Evolutionary conservation across 2,113 vertebrate species (phyloP).

Genomic region (Vidua macroura): DNA sequence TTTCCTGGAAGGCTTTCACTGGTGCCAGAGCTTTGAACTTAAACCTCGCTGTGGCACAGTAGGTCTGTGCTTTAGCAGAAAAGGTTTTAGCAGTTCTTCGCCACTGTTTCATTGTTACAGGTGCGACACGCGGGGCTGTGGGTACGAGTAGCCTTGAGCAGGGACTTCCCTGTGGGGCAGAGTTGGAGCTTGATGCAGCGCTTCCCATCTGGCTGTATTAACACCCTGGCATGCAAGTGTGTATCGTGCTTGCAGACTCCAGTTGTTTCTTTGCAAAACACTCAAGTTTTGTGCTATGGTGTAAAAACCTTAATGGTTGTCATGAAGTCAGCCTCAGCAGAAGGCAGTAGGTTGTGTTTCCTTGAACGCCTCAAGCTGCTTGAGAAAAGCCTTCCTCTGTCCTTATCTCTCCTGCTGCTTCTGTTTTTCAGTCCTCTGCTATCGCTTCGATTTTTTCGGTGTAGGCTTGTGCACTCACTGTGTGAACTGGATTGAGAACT

Average conservation of each 20-base stretch:
- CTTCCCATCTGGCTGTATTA: background rate
- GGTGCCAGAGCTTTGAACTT: background rate
- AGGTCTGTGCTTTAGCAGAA: background rate
- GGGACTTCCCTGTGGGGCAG: background rate
- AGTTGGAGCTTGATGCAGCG: background rate
- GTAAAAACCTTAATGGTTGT: background rate
- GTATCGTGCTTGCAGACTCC: background rate
- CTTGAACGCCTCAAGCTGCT: background rate
- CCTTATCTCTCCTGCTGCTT: background rate
- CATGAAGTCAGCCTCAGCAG: background rate
- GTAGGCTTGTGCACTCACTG: background rate
- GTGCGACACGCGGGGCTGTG: fast-evolving
- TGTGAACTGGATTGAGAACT: background rate
- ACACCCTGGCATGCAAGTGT: fast-evolving
- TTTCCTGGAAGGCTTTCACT: fast-evolving
- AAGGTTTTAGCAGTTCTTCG: fast-evolving
- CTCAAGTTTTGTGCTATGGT: fast-evolving
- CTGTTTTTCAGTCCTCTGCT: background rate
- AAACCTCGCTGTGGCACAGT: fast-evolving
- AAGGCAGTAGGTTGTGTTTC: background rate
- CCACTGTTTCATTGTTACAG: fast-evolving
- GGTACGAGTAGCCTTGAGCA: background rate
- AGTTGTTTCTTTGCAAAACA: background rate
- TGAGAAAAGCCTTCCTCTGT: background rate
- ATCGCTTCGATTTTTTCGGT: background rate